phyloP scores from a whole-genome alignment of 2,888 invertebrate species.

The Himalopsyche japonica region DNA sequence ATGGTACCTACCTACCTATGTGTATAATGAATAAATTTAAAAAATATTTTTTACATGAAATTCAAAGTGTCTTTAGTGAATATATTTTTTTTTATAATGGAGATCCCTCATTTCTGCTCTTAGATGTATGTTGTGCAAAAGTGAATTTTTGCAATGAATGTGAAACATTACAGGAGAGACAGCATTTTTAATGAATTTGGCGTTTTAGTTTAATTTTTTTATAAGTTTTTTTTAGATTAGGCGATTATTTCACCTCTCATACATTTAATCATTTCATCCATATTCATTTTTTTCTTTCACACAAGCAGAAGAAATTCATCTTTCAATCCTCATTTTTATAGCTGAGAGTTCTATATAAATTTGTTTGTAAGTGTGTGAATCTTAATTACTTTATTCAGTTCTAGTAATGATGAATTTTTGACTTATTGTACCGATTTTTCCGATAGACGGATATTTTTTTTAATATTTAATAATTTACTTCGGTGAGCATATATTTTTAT shows the following conservation, averaged over 20 bases:
- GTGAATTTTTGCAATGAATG: slow-evolving; percentile 19
- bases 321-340: background rate
- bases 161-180: background rate
- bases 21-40: background rate
- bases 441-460: background rate
- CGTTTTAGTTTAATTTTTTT: slow-evolving; percentile 37
- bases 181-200: slow-evolving; percentile 7
- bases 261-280: slow-evolving; percentile 26
- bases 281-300: slow-evolving; percentile 26
- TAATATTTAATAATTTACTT: background rate
- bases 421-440: background rate
- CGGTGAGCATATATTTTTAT: background rate
- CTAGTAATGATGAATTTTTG: background rate
- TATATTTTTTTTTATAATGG: slow-evolving; percentile 4
- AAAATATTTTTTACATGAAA: background rate
- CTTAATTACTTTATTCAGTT: background rate
- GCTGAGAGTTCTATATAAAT: background rate
- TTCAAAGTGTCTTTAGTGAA: slow-evolving; percentile 2
- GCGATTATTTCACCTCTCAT: slow-evolving; percentile 32
- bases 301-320: background rate
- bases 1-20: background rate
- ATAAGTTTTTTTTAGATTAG: slow-evolving; percentile 33
- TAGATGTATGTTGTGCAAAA: background rate
- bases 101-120: background rate
- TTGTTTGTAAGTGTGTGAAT: background rate